A percentile compares a stretch with the other conserved stretches of the same genome.
phyloP scores from a whole-genome alignment of 2,888 invertebrate species.

The Neoitamus cyanurus region DNA sequence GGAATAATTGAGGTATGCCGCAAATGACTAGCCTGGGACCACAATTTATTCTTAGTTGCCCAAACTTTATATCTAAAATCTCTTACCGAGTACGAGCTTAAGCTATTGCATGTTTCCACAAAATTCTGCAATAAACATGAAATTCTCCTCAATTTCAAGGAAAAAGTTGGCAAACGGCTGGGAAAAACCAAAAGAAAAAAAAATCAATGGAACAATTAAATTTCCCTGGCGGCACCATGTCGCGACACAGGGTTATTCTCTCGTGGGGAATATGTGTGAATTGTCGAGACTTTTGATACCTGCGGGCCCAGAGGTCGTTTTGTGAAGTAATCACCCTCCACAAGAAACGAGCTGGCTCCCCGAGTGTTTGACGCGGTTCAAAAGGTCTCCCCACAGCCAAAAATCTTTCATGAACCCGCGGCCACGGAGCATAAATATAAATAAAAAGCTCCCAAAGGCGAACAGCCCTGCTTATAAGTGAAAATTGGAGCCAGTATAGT shows the following conservation, averaged over 20 bases:
- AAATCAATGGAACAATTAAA: background rate
- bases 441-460: background rate
- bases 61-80: too few relatives aligned
- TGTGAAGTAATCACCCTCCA: background rate
- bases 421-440: background rate
- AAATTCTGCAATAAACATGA: background rate
- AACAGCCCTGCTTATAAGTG: background rate
- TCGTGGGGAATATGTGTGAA: background rate
- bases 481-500: background rate
- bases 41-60: too few relatives aligned
- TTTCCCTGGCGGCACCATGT: conserved; percentile 20
- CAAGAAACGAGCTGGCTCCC: background rate
- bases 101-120: background rate
- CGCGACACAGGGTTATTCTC: background rate
- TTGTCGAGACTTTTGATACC: background rate
- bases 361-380: background rate
- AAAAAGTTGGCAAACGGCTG: background rate
- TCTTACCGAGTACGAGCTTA: too few relatives aligned
- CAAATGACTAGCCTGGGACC: too few relatives aligned
- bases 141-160: background rate
- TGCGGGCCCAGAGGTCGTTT: background rate
- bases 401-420: background rate
- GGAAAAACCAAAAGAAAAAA: background rate
- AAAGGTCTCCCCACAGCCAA: background rate
- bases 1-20: too few relatives aligned